Evolutionary conservation across 2,888 invertebrate species (phyloP), one percentile per base, ranked within the genome.

Genomic region (Drosophila robusta): DNA sequence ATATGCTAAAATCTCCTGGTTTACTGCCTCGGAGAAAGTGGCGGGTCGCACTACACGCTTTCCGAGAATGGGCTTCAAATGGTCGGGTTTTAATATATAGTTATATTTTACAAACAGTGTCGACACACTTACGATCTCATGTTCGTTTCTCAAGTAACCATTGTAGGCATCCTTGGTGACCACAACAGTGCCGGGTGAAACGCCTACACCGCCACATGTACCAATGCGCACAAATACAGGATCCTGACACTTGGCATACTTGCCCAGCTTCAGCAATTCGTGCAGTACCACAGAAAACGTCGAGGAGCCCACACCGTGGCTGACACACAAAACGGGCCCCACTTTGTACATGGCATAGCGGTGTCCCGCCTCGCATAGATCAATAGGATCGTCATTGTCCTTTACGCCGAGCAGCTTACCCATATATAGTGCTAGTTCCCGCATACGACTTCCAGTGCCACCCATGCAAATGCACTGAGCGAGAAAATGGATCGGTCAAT

Each of bases 201-300:
- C 93, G 63, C 98, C 98, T 67, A 99, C 93, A 11, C 98, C 98
- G 0, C 99, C 99, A 85, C 98, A 97, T 0, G 99, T 99, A 26
- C 96, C 96, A 78, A 99, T 95, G 75, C 99, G 94, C 93, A 99
- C 95, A 94, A 99, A 98, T 55, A 97, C 94, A 0, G 98, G 98
- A 92, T 97, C 97, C 55, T 94, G 94, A 62, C 95, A 96, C 89
- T 95, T 95, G n/a, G 99, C 98, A 90, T 97, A 96, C 90, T 95
- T 95, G 94, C 99, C 96, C 80, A 99, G 93, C 93, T 99, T 99
- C 87, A 99, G 96, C 56, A 98, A 93, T 93, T 99, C 99, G 91
- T 99, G 98, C n/a, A 99, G 94, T 54, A 99, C 93, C 71, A 99
- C 98, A n/a, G 97, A 97, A 72, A 98, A 95, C 0, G 99, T 98